These are phyloP conservation scores for Cliona cf. orientalis DNA, from an alignment of 37 sponge, comb jelly and placozoan genomes.

Conservation along the genomic window DNA sequence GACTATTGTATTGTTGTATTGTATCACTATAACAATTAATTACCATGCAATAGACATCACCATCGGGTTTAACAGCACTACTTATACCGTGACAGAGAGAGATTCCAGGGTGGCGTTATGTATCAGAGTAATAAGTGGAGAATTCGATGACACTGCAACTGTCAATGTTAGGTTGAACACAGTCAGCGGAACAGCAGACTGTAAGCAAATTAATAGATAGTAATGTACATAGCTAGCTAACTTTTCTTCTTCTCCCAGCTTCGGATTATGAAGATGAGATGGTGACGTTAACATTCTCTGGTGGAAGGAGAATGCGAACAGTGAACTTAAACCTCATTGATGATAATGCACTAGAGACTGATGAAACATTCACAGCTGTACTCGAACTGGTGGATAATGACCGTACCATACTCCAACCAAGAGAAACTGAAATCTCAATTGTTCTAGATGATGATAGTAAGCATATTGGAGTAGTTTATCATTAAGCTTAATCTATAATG, in stretches of 20 bases:
- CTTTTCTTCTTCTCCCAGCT: too few species aligned
- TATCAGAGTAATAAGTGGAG: background rate
- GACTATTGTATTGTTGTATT: background rate
- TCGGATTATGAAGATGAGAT: background rate
- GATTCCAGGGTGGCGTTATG: background rate
- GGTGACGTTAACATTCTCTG: background rate
- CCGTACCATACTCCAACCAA: background rate
- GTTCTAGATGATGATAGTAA: slow-evolving; percentile 3
- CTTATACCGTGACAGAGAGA: background rate
- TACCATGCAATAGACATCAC: background rate
- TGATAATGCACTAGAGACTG: background rate
- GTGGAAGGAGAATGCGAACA: background rate
- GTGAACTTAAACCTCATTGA: background rate
- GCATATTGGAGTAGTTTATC: too few species aligned
- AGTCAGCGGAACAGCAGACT: background rate
- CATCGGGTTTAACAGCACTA: background rate
- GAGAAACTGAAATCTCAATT: background rate
- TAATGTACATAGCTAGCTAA: too few species aligned
- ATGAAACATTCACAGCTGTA: background rate
- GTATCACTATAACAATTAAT: background rate
- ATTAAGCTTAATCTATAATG: too few species aligned
- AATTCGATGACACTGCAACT: background rate
- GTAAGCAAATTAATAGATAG: too few species aligned
- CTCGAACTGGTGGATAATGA: background rate
- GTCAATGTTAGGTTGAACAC: background rate